phyloP scores from a whole-genome alignment of 2,113 vertebrate genomes.

The Chaetodon auriga region DNA sequence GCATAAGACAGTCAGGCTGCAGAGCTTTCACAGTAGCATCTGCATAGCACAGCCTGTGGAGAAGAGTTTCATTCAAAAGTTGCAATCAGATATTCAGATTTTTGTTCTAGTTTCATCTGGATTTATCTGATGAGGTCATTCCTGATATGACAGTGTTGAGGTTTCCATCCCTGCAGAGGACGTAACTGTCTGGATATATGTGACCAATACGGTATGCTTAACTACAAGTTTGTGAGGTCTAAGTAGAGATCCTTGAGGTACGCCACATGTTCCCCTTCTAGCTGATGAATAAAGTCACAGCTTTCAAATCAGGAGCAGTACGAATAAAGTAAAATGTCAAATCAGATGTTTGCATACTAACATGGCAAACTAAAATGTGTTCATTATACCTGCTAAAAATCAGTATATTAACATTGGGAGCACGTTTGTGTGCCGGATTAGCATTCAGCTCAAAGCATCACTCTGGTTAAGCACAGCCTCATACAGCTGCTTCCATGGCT shows the following conservation, averaged over 20 bases:
- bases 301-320: not conserved
- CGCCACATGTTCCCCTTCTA: not conserved
- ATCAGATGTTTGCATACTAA: not conserved
- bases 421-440: not conserved
- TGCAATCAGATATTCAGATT: conserved; percentile 1
- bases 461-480: not conserved
- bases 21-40: conserved; percentile 22
- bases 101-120: conserved; percentile 8
- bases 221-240: not conserved
- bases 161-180: conserved; percentile 1
- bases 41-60: conserved; percentile 3
- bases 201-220: not conserved
- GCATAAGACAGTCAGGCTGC: conserved; percentile 15
- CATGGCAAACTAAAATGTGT: too few relatives aligned
- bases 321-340: not conserved
- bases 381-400: too few relatives aligned
- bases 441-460: not conserved
- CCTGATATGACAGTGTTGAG: not conserved
- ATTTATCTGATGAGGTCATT: conserved; percentile 12
- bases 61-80: conserved; percentile 24
- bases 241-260: not conserved
- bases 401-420: too few relatives aligned
- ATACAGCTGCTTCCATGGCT: not conserved
- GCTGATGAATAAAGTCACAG: not conserved
- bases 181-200: not conserved